phyloP scores from a whole-genome alignment of 2,797 vertebrate genomes.

The Sternotherus odoratus region DNA sequence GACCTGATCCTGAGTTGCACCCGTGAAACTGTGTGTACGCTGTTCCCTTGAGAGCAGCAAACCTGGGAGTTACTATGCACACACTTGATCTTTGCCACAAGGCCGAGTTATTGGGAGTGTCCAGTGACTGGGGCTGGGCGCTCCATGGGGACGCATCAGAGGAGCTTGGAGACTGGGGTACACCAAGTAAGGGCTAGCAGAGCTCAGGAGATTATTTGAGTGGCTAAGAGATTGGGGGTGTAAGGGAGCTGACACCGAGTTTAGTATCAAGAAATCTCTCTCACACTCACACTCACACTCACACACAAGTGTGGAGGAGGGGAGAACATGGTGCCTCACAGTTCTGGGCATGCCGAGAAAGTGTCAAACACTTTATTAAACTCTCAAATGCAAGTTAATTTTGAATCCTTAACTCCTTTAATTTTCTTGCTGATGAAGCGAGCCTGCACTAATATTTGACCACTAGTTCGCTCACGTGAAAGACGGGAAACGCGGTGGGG shows the following conservation, averaged over 20 bases:
- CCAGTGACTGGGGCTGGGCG: neutral
- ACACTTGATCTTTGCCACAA: too few relatives aligned
- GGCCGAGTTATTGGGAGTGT: too few relatives aligned
- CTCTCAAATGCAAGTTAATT: accelerated
- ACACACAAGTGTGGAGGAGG: too few relatives aligned
- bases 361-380: neutral
- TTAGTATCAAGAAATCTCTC: neutral
- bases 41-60: neutral
- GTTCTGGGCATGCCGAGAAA: too few relatives aligned
- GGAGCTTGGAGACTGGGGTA: neutral
- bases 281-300: too few relatives aligned
- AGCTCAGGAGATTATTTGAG: neutral
- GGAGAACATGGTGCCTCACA: too few relatives aligned
- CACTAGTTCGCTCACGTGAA: neutral
- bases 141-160: neutral
- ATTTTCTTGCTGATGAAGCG: accelerated
- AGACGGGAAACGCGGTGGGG: neutral
- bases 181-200: neutral
- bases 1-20: neutral
- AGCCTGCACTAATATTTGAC: neutral
- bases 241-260: neutral
- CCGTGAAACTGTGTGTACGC: neutral
- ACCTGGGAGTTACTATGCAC: neutral
- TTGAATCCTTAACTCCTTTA: neutral
- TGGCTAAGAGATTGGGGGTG: neutral